Evolutionary conservation across 2,888 invertebrate species (phyloP), one percentile per base, ranked within the genome.

Genomic region (Fragum sueziense): DNA sequence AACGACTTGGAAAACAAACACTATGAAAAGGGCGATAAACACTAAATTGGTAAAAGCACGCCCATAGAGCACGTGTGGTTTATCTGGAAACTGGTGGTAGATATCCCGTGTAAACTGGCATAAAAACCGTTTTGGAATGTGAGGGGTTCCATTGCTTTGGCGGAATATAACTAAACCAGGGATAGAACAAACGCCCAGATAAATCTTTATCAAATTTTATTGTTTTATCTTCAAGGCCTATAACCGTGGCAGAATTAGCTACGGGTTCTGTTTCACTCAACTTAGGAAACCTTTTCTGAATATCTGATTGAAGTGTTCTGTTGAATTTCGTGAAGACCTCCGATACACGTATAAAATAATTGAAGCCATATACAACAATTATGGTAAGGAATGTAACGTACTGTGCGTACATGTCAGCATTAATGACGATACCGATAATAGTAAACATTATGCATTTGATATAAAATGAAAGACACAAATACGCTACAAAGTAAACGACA

Each of bases 1-100:
- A 33, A 81, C 69, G 11, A 81, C 75, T 11, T 79, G 25, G 41
- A 79, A 76, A 14, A 79, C 79, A 61, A 82, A 82, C 37, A 67
- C 29, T 7, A 79, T 47, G 54, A 82, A 82, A 22, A 76, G 0
- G 0, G 70, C 20, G 27, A 79, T 76, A 11, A 33, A 29, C 14
- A 51, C 31, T n/a, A 79, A 79, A 25, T 82, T 76, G 6, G 76
- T 14, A 31, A 79, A 34, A 2, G 79, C 79, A 17, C 70, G 70
- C 0, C 76, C n/a, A 51, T 82, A 82, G 3, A 79, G 51, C 25
- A 70, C 22, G 54, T 82, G 68, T 20, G 76, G 33, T 22, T 22
- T 31, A 17, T 70, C 73, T 14, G 82, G 82, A 61, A 76, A 82
- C 1, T 54, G 25, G 37, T 22, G n/a, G 29, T 82, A 76, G 4